Conservation (phyloP, 37 sponge, comb jelly and placozoan genomes). For the Hormiphora californensis region DNA sequence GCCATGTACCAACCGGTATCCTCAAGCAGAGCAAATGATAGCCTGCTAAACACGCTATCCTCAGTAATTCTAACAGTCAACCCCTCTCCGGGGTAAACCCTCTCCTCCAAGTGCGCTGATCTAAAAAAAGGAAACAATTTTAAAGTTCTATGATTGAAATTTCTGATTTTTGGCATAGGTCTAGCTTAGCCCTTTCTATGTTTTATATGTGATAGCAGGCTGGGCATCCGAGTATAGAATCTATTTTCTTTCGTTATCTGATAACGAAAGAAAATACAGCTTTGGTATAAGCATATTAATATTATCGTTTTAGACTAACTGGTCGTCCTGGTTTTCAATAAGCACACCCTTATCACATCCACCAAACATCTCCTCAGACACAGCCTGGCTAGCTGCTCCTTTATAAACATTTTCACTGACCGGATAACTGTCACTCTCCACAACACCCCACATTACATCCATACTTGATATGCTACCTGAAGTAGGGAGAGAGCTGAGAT, state of each 20-base stretch:
- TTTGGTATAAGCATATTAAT: neutral
- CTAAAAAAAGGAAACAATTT: too few species aligned
- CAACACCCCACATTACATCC: neutral
- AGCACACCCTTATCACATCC: slow-evolving; percentile 38
- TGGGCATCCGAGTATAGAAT: too few species aligned
- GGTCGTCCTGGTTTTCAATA: slow-evolving; percentile 23
- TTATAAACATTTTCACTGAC: neutral
- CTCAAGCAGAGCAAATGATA: slow-evolving; percentile 8
- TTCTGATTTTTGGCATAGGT: too few species aligned
- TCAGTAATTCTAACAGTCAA: neutral
- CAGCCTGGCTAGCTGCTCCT: neutral
- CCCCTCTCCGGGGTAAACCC: slow-evolving; percentile 9
- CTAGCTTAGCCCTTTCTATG: too few species aligned
- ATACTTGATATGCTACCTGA: too few species aligned
- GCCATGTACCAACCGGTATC: slow-evolving; percentile 47
- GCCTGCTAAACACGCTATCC: neutral
- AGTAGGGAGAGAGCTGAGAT: too few species aligned
- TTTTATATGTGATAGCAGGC: too few species aligned
- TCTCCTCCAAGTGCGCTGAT: neutral
- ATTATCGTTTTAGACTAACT: neutral
- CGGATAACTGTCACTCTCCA: too few species aligned
- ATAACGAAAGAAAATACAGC: neutral
- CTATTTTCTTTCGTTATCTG: too few species aligned
- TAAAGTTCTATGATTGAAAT: too few species aligned
- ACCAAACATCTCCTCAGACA: neutral